phyloP scores from a whole-genome alignment of 2,888 invertebrate genomes.

The Steinernema scapterisci region DNA sequence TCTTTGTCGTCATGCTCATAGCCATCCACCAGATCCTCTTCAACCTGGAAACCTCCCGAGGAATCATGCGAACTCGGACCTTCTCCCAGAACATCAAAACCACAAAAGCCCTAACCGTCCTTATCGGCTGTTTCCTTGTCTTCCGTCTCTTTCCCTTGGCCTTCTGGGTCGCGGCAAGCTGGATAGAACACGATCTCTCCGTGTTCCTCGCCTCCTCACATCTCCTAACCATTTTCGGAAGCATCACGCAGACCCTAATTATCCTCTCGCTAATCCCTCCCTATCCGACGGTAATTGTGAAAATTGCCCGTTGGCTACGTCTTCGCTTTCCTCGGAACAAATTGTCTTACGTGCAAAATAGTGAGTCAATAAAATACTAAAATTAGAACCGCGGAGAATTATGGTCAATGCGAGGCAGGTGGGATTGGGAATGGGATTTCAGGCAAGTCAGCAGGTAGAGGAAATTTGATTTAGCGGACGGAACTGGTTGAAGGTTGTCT shows the following conservation, averaged over 20 bases:
- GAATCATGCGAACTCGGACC: constrained; percentile 16
- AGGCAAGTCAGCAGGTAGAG: no score
- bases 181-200: background rate
- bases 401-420: no score
- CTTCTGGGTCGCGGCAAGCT: background rate
- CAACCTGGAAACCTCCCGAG: constrained; percentile 7
- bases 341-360: constrained; percentile 28
- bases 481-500: no score
- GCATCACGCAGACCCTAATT: background rate
- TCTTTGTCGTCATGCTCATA: constrained; percentile 1
- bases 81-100: constrained; percentile 23
- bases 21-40: background rate
- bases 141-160: background rate
- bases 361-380: constrained; percentile 20
- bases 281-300: background rate
- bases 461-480: no score
- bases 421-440: no score
- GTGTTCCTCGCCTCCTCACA: background rate
- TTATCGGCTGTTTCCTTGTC: constrained; percentile 7
- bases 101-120: background rate
- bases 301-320: constrained; percentile 11
- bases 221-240: background rate
- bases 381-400: no score
- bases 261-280: background rate
- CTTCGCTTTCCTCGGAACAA: constrained; percentile 24